Evolutionary conservation across 1,140 invertebrate genomes (phyloP), one percentile per base, ranked within the genome.

Genomic region (Pentalonia nigronervosa): DNA sequence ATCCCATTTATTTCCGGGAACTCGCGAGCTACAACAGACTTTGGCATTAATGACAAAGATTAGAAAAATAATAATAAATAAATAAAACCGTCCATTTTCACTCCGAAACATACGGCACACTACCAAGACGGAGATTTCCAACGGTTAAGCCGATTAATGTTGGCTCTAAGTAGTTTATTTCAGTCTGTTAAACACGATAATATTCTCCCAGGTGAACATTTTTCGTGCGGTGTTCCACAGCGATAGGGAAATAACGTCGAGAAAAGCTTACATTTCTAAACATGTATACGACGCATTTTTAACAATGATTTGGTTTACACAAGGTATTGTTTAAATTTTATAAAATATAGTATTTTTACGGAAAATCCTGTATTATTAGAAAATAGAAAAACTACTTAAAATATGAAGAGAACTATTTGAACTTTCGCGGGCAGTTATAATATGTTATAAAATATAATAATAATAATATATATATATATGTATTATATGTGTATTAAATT

Each of bases 81-180:
- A 87, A 41, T 48, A 48, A 87, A 21, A 87, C 9, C 86, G 17
- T 87, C 48, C 30, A 11, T 47, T 88, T 53, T 89, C 25, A 53
- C 50, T 89, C n/a, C 60, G 11, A 89, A 90, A 90, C 87, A 36
- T 34, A 50, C 21, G 8, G 11, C 17, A 36, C 53, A 89, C n/a
- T 89, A 53, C 34, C n/a, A 45, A 90, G 34, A 60, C 88, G 45
- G 88, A 23, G 53, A 60, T 56, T 60, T 90, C 25, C 23, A 20
- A 1, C 36, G 45, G 48, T 41, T 41, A 90, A 60, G 21, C 88
- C 88, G 50, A 90, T 90, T 56, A 90, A 90, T 45, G 88, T 60
- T 41, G 53, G 14, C 0, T 90, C 53, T 90, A 90, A 90, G 88
- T 60, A 90, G 50, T 53, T 90, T 90, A 90, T 90, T 90, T 60